Evolutionary conservation across 2,888 invertebrate genomes (phyloP).

Genomic region (Cosmorhoe ocellata): DNA sequence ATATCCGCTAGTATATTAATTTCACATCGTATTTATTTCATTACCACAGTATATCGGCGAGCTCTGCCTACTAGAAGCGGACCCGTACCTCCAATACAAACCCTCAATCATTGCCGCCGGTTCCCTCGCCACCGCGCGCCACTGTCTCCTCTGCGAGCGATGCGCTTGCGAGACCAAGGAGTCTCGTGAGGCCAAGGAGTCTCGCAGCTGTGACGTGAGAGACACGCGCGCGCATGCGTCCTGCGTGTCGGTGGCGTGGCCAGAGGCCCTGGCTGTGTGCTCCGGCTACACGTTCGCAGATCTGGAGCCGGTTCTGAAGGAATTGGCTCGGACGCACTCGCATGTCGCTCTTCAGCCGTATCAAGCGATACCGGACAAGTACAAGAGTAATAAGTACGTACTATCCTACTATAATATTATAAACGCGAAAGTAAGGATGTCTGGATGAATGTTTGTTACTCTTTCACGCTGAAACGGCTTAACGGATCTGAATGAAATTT

Average conservation of each 20-base stretch:
- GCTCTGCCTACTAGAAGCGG: slow-evolving; percentile 92
- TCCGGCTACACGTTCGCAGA: slow-evolving; percentile 86
- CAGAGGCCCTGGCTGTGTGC: slow-evolving; percentile 82
- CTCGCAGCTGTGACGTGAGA: not conserved
- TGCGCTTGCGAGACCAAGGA: slow-evolving; percentile 39
- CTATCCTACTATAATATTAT: not conserved
- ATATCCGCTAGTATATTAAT: no score
- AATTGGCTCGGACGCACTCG: slow-evolving; percentile 87
- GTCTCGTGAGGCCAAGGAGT: slow-evolving; percentile 1
- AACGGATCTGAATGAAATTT: no score
- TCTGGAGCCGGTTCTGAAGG: slow-evolving; percentile 85
- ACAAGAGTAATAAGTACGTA: slow-evolving; percentile 87
- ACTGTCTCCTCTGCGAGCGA: slow-evolving; percentile 81
- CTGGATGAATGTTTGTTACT: no score
- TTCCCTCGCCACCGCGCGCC: slow-evolving; percentile 90
- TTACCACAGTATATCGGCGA: slow-evolving; percentile 90
- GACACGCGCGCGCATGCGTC: slow-evolving; percentile 14
- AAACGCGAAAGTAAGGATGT: no score
- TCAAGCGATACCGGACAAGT: slow-evolving; percentile 95
- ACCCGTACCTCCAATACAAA: slow-evolving; percentile 90
- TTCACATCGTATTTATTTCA: no score
- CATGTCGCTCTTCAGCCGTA: slow-evolving; percentile 86
- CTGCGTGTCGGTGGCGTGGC: slow-evolving; percentile 83
- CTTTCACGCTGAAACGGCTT: no score
- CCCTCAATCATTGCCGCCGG: slow-evolving; percentile 93